Conservation (phyloP, 2,888 invertebrate species). For the Physocephala rufipes region DNA sequence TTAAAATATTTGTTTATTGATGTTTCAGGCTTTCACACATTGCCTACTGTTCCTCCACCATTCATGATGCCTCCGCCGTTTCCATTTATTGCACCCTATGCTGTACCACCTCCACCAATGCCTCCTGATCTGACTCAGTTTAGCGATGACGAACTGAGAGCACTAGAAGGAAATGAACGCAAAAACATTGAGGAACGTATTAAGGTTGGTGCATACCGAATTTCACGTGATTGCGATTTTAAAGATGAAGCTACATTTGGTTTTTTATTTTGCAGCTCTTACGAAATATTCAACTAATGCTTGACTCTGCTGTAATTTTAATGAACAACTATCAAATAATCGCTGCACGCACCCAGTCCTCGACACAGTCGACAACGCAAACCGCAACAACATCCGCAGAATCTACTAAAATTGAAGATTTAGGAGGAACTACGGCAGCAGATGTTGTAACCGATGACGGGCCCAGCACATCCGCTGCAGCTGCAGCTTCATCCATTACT, state of each 20-base stretch:
- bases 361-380: slow-evolving; percentile 45
- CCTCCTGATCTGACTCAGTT: slow-evolving; percentile 79
- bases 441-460: slow-evolving; percentile 44
- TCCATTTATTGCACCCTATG: slow-evolving; percentile 69
- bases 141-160: slow-evolving; percentile 82
- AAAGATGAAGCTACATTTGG: not conserved
- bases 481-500: slow-evolving; percentile 38
- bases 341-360: slow-evolving; percentile 68
- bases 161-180: slow-evolving; percentile 90
- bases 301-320: slow-evolving; percentile 92
- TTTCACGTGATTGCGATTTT: slow-evolving; percentile 15
- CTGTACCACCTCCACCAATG: slow-evolving; percentile 77
- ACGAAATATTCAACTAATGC: slow-evolving; percentile 84
- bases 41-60: slow-evolving; percentile 62
- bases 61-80: slow-evolving; percentile 69
- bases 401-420: slow-evolving; percentile 16
- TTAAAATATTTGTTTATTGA: not conserved
- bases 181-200: slow-evolving; percentile 90
- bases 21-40: slow-evolving; percentile 45
- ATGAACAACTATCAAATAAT: slow-evolving; percentile 92
- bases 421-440: slow-evolving; percentile 35
- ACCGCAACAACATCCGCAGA: slow-evolving; percentile 17
- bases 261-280: slow-evolving; percentile 68
- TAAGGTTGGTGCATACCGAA: slow-evolving; percentile 68
- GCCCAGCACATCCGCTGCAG: slow-evolving; percentile 52